Evolutionary conservation across 2,797 vertebrate species (phyloP), one percentile per base, ranked within the genome.

Genomic region (Chaenodraco wilsoni): DNA sequence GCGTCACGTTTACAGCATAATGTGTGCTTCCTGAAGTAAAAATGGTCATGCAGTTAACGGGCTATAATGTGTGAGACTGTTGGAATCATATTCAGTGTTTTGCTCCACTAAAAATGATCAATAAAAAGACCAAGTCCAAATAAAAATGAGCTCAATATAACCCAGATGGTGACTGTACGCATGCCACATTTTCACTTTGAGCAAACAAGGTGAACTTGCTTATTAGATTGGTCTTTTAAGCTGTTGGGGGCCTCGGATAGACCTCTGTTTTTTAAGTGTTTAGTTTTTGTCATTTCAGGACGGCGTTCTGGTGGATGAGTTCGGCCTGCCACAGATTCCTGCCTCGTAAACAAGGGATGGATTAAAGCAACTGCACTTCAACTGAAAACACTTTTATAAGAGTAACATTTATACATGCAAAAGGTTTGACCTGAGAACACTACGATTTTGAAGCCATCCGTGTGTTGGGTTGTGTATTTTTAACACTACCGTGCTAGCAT

Each of bases 301-400:
- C 66, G 98, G 98, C 0, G 96, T 98, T 37, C 75, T 99, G 92
- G 98, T 99, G 91, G 98, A 99, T 86, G 98, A 99, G 88, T 99
- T 99, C 44, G 97, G 98, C 50, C 92, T 99, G 83, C 98, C 98
- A 60, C 97, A 99, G 94, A 99, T 99, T 62, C 98, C 98, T 56
- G 98, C 98, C 66, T 95, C 97, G 83, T 99, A 97, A 94, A 88
- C 6, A n/a, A 72, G 45, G 65, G 77, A 71, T 0, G 21, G 58
- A 67, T 50, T 54, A 65, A 17, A 78, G 78, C 85, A 81, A 84
- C 91, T 92, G 92, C 86, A 89, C 87, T 80, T 67, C 72, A 63
- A 81, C 77, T 88, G 52, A 81, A 87, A 89, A 88, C 91, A 89
- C 87, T 91, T 93, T 94, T 87, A 58, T 92, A 90, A 92, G 93